Conservation (phyloP, 2,888 invertebrate species). For the Himalopsyche japonica region DNA sequence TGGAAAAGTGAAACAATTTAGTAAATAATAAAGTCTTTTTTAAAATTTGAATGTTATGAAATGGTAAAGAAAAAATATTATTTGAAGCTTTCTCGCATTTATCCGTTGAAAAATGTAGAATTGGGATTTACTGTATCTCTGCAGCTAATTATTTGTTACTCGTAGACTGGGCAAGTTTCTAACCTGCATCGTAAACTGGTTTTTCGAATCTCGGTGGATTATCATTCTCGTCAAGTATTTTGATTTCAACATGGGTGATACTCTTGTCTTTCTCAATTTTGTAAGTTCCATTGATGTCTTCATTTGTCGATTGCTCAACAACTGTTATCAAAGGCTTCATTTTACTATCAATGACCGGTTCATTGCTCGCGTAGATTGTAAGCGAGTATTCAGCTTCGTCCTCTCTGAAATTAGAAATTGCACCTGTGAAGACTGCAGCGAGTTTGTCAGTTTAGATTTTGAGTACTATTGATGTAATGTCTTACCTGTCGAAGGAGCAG, state of each 20-base stretch:
- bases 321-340: constrained; percentile 52
- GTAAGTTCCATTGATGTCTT: constrained; percentile 46
- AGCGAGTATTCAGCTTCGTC: constrained; percentile 72
- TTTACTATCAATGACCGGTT: constrained; percentile 69
- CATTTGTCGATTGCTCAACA: constrained; percentile 44
- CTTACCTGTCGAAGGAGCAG: constrained; percentile 73
- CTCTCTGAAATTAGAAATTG: constrained; percentile 63
- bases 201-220: constrained; percentile 76
- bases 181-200: constrained; percentile 68
- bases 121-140: no score
- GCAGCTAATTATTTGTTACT: no score
- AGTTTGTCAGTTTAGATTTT: no score
- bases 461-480: background rate
- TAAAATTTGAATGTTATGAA: no score
- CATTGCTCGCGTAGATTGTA: constrained; percentile 81
- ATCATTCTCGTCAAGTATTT: constrained; percentile 82
- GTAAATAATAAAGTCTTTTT: no score
- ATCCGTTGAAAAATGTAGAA: no score
- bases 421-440: background rate
- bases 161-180: background rate
- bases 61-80: no score
- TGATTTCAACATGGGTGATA: constrained; percentile 71
- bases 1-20: no score
- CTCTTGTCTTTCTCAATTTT: constrained; percentile 63
- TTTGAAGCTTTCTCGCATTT: no score